Percentiles rank a stretch among this genome's conserved stretches.
phyloP scores from a whole-genome alignment of 2,113 vertebrate genomes.

The Thamnaconus septentrionalis region DNA sequence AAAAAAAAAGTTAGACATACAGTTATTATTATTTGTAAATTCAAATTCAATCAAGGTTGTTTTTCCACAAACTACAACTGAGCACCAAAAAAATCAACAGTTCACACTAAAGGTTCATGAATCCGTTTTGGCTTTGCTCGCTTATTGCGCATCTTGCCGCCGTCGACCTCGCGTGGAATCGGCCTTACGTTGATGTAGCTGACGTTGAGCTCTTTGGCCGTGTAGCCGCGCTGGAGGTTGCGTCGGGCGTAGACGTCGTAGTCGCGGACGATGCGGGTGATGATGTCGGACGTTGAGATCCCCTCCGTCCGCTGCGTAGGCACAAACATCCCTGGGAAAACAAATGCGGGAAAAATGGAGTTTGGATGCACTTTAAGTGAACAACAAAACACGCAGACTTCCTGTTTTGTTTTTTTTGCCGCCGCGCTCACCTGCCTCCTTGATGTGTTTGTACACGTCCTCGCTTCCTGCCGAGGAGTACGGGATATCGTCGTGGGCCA shows the following conservation, averaged over 20 bases:
- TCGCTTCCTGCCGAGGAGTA: slow-evolving; percentile 99
- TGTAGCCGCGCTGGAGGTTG: slow-evolving; percentile 97
- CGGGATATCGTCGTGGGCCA: slow-evolving; percentile 97
- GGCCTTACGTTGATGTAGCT: slow-evolving; percentile 93
- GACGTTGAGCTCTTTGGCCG: slow-evolving; percentile 96
- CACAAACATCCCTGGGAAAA: slow-evolving; percentile 90
- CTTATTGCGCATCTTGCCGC: neutral
- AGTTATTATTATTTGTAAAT: too few species aligned
- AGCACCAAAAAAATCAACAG: too few species aligned
- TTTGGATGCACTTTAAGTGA: neutral
- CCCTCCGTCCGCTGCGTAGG: slow-evolving; percentile 96
- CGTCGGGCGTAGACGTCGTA: slow-evolving; percentile 95
- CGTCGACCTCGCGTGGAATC: too few species aligned
- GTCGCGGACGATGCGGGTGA: slow-evolving; percentile 94
- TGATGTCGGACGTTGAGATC: slow-evolving; percentile 96
- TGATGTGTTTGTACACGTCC: slow-evolving; percentile 98
- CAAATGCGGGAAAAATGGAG: neutral
- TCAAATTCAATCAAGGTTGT: too few species aligned
- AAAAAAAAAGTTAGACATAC: neutral
- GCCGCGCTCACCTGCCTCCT: slow-evolving; percentile 88
- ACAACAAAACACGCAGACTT: neutral
- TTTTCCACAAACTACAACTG: too few species aligned
- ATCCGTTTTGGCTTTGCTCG: too few species aligned
- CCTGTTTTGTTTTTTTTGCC: neutral
- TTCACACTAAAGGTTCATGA: too few species aligned